Base-by-base conservation (phyloP, 2,888 invertebrate species). In the Troides oblongomaculatus region DNA sequence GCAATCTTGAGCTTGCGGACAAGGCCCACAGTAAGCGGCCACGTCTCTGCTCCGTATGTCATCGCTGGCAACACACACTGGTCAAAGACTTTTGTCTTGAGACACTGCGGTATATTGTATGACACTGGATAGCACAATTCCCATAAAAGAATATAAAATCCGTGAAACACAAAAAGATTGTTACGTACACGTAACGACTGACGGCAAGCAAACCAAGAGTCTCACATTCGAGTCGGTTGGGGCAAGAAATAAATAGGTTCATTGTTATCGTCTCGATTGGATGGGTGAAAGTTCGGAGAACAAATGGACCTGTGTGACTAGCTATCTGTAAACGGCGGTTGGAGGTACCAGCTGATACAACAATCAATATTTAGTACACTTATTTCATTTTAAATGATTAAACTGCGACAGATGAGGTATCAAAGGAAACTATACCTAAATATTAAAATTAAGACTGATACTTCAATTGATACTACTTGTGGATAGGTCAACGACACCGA, bases 201-300 rank as follows among this genome's bases (percentile, higher is more conserved):
- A 83, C 81, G 81, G 77, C 74, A 79, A 79, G 78, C 79, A 79
- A 79, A 78, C 79, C 79, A 84, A 82, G 76, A 76, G 81, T 85
- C 85, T 77, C 85, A 86, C 83, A 81, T 79, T 76, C 74, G 72
- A 71, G 53, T 70, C 70, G 61, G 68, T 70, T 65, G 72, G 71
- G 58, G 70, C 66, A 78, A 81, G 78, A 80, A 78, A 76, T 74
- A 76, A 75, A 74, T 75, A 74, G 73, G 70, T 46, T 76, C 80
- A 79, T 83, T 81, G 86, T 84, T 81, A 79, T 69, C 79, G 78
- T 23, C 74, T 76, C 81, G 77, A 89, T 88, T 85, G 84, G 85
- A 75, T 75, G 76, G 86, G 91, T 89, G 90, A 92, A 92, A 92
- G 92, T 90, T 89, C 86, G 84, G 74, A 62, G 73, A 76, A 75